Evolutionary conservation across 2,797 vertebrate species (phyloP).

Genomic region (Chaunax sp.): DNA sequence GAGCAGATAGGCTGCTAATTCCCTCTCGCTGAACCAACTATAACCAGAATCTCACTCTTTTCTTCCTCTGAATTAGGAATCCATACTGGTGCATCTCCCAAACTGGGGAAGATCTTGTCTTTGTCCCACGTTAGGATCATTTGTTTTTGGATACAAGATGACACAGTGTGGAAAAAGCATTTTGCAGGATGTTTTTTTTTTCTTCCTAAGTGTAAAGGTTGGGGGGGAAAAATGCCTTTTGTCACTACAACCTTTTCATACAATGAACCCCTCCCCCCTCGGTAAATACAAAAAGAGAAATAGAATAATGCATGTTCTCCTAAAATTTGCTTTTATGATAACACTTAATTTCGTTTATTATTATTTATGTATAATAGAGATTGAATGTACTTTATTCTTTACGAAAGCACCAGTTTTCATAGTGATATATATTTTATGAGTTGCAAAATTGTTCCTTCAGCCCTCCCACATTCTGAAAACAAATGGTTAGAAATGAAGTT

Average conservation of each 20-base stretch:
- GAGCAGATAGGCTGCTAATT: conserved; percentile 18
- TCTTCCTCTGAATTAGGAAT: conserved; percentile 27
- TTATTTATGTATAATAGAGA: conserved; percentile 93
- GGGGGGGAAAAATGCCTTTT: conserved; percentile 82
- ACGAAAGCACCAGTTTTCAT: conserved; percentile 93
- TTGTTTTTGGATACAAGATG: conserved; percentile 23
- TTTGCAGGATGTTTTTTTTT: background rate
- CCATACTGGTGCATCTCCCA: conserved; percentile 74
- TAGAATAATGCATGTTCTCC: conserved; percentile 88
- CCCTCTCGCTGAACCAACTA: conserved; percentile 51
- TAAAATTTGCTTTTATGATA: conserved; percentile 89
- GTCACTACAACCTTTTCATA: conserved; percentile 80
- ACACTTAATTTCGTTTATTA: conserved; percentile 88
- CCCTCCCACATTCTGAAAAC: conserved; percentile 88
- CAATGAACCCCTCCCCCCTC: conserved; percentile 84
- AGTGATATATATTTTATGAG: conserved; percentile 86
- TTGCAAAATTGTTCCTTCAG: conserved; percentile 90
- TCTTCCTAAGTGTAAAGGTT: conserved; percentile 66
- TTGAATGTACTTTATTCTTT: conserved; percentile 90
- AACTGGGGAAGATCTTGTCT: conserved; percentile 79
- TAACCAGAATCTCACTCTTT: conserved; percentile 12
- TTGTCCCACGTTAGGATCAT: conserved; percentile 47
- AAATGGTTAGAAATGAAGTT: conserved; percentile 78
- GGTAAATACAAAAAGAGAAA: conserved; percentile 90
- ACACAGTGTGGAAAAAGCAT: conserved; percentile 12